Percentiles rank a stretch among this genome's conserved stretches.
Conservation (phyloP, 2,113 vertebrate genomes). For the Polyodon spathula region DNA sequence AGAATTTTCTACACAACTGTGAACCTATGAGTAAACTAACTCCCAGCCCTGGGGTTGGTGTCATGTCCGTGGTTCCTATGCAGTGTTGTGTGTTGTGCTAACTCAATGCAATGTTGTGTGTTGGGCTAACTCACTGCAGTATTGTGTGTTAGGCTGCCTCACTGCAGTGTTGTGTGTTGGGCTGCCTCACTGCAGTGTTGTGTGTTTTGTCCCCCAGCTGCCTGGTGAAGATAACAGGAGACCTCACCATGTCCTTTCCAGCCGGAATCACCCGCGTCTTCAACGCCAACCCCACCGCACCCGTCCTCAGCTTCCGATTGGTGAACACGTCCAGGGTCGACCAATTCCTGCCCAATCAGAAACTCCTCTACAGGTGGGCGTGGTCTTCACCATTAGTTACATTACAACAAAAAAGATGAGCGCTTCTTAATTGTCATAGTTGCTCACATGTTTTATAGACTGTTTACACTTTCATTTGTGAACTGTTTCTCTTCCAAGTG, state of each 20-base stretch:
- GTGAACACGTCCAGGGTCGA: slow-evolving; percentile 65
- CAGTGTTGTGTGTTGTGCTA: background rate
- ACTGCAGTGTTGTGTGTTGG: too few relatives aligned
- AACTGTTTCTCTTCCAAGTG: slow-evolving; percentile 45
- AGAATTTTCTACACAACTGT: background rate
- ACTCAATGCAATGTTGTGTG: background rate
- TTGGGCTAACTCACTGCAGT: too few relatives aligned
- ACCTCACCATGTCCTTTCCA: slow-evolving; percentile 94
- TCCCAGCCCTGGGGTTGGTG: too few relatives aligned
- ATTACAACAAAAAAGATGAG: background rate
- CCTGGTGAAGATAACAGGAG: slow-evolving; percentile 81
- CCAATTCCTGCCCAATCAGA: slow-evolving; percentile 77
- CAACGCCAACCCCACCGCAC: slow-evolving; percentile 57
- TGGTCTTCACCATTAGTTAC: too few relatives aligned
- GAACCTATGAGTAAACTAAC: slow-evolving; percentile 2
- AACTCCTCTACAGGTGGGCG: slow-evolving; percentile 79
- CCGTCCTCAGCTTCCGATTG: slow-evolving; percentile 83
- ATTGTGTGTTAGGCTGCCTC: too few relatives aligned
- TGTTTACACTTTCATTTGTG: too few relatives aligned
- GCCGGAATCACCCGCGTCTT: slow-evolving; percentile 81
- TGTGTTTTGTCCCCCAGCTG: slow-evolving; percentile 53
- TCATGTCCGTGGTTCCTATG: too few relatives aligned
- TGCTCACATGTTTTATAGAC: too few relatives aligned
- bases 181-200: too few relatives aligned
- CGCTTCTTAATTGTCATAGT: too few relatives aligned